Evolutionary conservation across 1,140 invertebrate species (phyloP).

Genomic region (Drosophila setifemur): DNA sequence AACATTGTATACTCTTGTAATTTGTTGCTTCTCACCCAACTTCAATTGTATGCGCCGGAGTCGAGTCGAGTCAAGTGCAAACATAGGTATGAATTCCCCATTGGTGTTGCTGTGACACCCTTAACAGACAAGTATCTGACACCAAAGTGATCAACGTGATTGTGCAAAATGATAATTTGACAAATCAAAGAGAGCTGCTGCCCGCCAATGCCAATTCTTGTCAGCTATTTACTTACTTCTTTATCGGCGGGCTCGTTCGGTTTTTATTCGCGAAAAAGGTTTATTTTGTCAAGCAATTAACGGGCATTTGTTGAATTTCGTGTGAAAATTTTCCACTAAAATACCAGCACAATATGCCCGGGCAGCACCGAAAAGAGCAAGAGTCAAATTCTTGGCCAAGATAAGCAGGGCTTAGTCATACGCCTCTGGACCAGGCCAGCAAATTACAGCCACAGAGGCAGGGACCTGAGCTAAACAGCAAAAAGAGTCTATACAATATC

Average conservation of each 20-base stretch:
- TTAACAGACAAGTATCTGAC: constrained; percentile 33
- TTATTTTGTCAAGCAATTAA: constrained; percentile 73
- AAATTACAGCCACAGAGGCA: constrained; percentile 50
- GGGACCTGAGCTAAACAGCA: neutral
- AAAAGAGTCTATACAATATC: neutral
- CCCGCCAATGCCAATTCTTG: constrained; percentile 41
- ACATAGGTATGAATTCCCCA: neutral
- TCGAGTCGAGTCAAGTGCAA: neutral
- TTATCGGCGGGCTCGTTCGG: constrained; percentile 26
- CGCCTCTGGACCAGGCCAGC: constrained; percentile 9
- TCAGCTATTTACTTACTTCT: constrained; percentile 30
- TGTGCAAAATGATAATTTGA: constrained; percentile 46
- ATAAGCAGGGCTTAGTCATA: constrained; percentile 65
- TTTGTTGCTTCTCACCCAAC: constrained; percentile 22
- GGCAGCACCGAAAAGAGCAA: constrained; percentile 55
- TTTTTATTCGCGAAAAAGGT: constrained; percentile 38
- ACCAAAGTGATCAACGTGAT: constrained; percentile 35
- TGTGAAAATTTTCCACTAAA: constrained; percentile 72
- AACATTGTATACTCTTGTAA: constrained; percentile 29
- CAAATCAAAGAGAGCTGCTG: constrained; percentile 15
- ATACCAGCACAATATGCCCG: constrained; percentile 5
- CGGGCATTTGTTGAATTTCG: constrained; percentile 64
- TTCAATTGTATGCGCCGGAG: constrained; percentile 3
- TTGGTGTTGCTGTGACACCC: constrained; percentile 35
- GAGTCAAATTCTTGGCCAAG: constrained; percentile 70